Evolutionary conservation across 1,140 invertebrate species (phyloP).

Genomic region (Pseudomyrmex concolor): DNA sequence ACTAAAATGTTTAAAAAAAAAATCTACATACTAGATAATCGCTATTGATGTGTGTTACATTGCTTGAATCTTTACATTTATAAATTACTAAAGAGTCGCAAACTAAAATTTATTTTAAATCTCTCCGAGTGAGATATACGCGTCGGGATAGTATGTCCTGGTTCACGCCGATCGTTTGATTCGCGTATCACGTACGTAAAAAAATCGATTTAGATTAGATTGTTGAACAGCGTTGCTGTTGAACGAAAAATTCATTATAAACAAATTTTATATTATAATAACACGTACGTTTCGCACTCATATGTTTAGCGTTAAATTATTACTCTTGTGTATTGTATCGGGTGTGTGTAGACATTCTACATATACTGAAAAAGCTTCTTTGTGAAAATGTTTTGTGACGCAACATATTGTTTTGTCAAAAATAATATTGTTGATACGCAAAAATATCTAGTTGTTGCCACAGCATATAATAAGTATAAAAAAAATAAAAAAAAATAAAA

Average conservation of each 20-base stretch:
- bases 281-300: no score
- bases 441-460: conserved; percentile 41
- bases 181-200: no score
- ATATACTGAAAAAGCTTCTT: conserved; percentile 13
- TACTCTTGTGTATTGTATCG: conserved; percentile 24
- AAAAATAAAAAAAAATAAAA: conserved; percentile 11
- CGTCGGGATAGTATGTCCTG: neutral
- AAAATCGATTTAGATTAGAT: no score
- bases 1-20: conserved; percentile 20
- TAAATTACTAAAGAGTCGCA: neutral
- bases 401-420: conserved; percentile 35
- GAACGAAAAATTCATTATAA: no score
- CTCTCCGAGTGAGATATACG: neutral
- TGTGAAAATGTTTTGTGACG: conserved; percentile 20
- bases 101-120: conserved; percentile 41
- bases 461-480: conserved; percentile 18
- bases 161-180: no score
- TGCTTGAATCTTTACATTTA: conserved; percentile 39
- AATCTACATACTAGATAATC: conserved; percentile 38
- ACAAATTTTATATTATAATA: no score
- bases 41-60: conserved; percentile 28
- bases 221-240: no score
- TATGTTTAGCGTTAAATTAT: neutral
- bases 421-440: conserved; percentile 40
- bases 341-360: conserved; percentile 9